Base-by-base conservation (phyloP, 2,113 vertebrate species). In the Poeciliopsis retropinna region DNA sequence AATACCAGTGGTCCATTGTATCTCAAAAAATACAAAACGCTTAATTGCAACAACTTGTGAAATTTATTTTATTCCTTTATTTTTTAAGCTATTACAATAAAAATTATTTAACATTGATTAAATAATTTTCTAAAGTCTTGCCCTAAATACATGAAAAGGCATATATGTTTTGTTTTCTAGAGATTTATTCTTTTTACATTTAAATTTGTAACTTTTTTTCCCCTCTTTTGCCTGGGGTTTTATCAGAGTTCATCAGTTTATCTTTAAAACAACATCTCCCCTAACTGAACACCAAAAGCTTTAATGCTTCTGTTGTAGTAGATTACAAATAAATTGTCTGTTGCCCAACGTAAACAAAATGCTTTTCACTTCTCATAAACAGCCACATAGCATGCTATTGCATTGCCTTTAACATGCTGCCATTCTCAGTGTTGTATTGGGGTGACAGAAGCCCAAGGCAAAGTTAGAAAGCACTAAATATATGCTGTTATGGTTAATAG, bases 391-490 rank as follows among this genome's bases (percentile, higher is more conserved):
- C 54, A 34, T 73, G 81, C 81, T 37, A 77, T 88, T 78, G 67
- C 80, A 29, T 77, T 76, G 80, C 74, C 83, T 91, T 91, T 83
- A 87, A 88, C 86, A 86, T 85, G 89, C 88, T 90, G 83, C 82
- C 91, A 90, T 85, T 88, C 91, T 75, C 88, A 85, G 64, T 78
- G 82, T 82, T 83, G 86, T 87, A 85, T 90, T 85, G 22, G 84
- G 80, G 73, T 90, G 90, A 92, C 90, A 90, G 90, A 86, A 85
- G 90, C 93, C 93, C 86, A 89, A 89, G 93, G 93, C 91, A 76
- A 91, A 93, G 90, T 94, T 93, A 88, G 90, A 86, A 93, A 90
- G 88, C 91, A 92, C 90, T 90, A 91, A 92, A 92, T 93, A 92
- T 91, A 93, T 73, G 83, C 90, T 86, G 92, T 92, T 92, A 90